Percentiles rank a stretch among this genome's conserved stretches.
These are phyloP conservation scores for Sisyra nigra DNA, from an alignment of 2,888 invertebrate genomes.

Conservation along the genomic window DNA sequence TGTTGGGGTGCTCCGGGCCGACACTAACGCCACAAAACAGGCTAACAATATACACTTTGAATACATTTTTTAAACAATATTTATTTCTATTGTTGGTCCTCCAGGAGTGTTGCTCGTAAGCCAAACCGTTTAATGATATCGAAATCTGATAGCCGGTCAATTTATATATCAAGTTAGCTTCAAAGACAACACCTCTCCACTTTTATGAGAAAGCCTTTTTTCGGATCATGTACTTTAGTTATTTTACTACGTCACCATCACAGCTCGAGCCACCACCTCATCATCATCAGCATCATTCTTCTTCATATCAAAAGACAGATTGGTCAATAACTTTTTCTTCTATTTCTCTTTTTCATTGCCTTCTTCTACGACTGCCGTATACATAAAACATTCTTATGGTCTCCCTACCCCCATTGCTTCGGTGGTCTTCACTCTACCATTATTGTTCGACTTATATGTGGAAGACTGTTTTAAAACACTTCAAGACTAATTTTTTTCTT, in stretches of 20 bases:
- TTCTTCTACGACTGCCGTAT: neutral
- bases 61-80: conserved; percentile 28
- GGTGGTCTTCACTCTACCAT: too few species aligned
- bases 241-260: too few species aligned
- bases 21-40: conserved; percentile 34
- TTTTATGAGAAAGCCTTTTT: conserved; percentile 4
- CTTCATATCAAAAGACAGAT: too few species aligned
- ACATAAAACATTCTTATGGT: neutral
- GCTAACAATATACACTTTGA: conserved; percentile 39
- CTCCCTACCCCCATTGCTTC: conserved; percentile 1
- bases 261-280: too few species aligned
- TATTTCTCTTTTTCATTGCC: neutral
- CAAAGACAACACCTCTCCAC: neutral
- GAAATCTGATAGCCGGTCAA: conserved; percentile 2
- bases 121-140: conserved; percentile 4
- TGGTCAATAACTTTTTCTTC: too few species aligned
- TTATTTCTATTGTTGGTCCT: neutral
- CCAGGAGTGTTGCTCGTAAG: neutral
- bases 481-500: too few species aligned
- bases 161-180: conserved; percentile 6
- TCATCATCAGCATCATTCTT: too few species aligned
- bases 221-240: conserved; percentile 1
- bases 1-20: conserved; percentile 33
- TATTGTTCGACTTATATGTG: too few species aligned
- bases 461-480: too few species aligned